Evolutionary conservation across 2,113 vertebrate genomes (phyloP).

Genomic region (Rhineura floridana): DNA sequence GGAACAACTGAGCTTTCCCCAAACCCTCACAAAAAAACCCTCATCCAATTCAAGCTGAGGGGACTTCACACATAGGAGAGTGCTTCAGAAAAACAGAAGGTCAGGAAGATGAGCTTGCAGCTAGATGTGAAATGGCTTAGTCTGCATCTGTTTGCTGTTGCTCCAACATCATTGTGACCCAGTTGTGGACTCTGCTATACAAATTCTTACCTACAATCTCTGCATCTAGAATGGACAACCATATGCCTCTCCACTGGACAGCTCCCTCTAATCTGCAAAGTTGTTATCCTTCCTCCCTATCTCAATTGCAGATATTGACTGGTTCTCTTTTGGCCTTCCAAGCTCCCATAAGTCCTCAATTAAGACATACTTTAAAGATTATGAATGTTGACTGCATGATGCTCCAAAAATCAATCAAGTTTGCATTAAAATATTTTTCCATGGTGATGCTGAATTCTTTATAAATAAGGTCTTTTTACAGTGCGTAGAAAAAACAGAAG

Average conservation of each 20-base stretch:
- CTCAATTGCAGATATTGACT: rapidly evolving
- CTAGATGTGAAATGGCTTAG: background rate
- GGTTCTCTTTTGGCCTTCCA: background rate
- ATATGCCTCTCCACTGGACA: background rate
- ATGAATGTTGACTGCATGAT: slow-evolving; percentile 13
- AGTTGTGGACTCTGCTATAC: background rate
- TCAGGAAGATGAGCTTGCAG: background rate
- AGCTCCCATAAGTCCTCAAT: background rate
- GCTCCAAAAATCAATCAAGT: slow-evolving; percentile 1
- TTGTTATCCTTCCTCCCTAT: rapidly evolving
- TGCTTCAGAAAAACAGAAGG: background rate
- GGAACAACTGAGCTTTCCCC: background rate
- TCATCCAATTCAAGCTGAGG: background rate
- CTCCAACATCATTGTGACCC: background rate
- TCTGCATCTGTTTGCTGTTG: background rate
- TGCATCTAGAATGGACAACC: background rate
- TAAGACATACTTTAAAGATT: background rate
- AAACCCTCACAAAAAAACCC: background rate
- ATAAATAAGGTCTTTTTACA: slow-evolving; percentile 22
- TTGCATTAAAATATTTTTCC: slow-evolving; percentile 33
- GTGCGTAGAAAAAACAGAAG: background rate
- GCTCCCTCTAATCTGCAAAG: background rate
- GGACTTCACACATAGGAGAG: background rate
- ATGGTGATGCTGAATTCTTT: background rate
- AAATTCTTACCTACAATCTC: background rate